phyloP scores from a whole-genome alignment of 1,140 invertebrate species.

The Zaprionus africanus region DNA sequence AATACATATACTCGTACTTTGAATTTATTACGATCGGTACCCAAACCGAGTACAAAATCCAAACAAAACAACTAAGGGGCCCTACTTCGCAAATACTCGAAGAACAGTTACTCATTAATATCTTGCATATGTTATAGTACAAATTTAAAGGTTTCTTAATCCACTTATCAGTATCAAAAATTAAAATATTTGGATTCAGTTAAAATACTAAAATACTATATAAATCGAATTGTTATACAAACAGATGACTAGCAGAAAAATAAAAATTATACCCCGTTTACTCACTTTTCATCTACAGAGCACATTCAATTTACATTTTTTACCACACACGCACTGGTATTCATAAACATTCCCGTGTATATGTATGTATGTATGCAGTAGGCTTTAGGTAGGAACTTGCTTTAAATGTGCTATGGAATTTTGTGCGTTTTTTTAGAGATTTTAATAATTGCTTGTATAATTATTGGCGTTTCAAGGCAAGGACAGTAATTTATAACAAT shows the following conservation, averaged over 20 bases:
- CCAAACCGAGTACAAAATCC: conserved; percentile 30
- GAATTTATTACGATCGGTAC: conserved; percentile 63
- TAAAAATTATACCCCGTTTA: conserved; percentile 7
- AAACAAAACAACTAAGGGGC: conserved; percentile 7
- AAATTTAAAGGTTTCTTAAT: not conserved
- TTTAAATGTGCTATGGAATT: not conserved
- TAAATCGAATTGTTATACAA: not conserved
- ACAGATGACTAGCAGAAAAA: not conserved
- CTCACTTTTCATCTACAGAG: not conserved
- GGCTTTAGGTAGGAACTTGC: conserved; percentile 22
- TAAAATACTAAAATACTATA: not conserved
- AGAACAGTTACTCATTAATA: not conserved
- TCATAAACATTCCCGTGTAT: not conserved
- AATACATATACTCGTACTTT: conserved; percentile 58
- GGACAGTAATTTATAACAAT: not conserved
- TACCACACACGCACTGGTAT: conserved; percentile 3
- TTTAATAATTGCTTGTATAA: conserved; percentile 20
- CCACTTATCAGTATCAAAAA: not conserved
- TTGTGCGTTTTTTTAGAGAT: not conserved
- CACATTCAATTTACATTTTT: conserved; percentile 33
- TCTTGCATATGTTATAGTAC: not conserved
- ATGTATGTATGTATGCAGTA: not conserved
- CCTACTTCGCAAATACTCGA: not conserved
- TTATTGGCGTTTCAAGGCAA: conserved; percentile 19
- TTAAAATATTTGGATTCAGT: not conserved